Base-by-base conservation (phyloP, 64 coral and sea anemone genomes). In the Stichodactyla mertensii region DNA sequence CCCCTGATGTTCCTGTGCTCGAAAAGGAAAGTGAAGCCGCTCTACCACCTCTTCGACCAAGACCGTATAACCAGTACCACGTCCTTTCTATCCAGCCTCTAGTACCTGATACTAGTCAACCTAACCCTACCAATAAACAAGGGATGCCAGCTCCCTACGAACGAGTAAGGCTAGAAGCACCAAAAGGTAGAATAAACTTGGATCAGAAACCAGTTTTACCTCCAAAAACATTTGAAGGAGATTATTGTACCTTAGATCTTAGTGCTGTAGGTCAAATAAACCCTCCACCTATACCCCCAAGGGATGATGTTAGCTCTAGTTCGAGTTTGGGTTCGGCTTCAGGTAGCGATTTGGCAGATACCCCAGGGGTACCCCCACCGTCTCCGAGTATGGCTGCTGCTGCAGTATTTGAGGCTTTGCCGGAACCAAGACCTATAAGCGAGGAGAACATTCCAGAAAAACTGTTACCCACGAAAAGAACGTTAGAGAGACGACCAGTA, bases 351-450 rank as follows among this genome's bases (percentile, higher is more conserved):
- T 57, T 70, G 0, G 54, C 88, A 4, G 83, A 85, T 19, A 96
- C 87, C 16, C 94, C 94, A 27, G 91, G 87, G 10, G 64, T 96
- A 11, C 91, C 94, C 2, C 94, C 94, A 31, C 94, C 94, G 0
- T 95, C 94, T 11, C 87, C 94, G 1, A 87, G 77, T 20, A 79
- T 84, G 19, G 94, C 94, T 11, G 91, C 86, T 64, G 85, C 62
- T 10, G 79, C 85, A 5, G 85, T 91, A 6, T 91, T 91, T 27
- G 90, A 87, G 23, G 78, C 85, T 16, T 55, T 91, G 36, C 36
- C 36, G 3, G 90, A 83, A 28, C 36, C 51, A 53, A 55, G 78
- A 77, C 18, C 77, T 28, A 52, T 83, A 2, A 80, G 77, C 27
- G 51, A 66, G 19, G 77, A 88, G 51, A 84, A 84, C 36, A 87